Conservation (phyloP, 2,113 vertebrate species). For the Amphilophus citrinellus region DNA sequence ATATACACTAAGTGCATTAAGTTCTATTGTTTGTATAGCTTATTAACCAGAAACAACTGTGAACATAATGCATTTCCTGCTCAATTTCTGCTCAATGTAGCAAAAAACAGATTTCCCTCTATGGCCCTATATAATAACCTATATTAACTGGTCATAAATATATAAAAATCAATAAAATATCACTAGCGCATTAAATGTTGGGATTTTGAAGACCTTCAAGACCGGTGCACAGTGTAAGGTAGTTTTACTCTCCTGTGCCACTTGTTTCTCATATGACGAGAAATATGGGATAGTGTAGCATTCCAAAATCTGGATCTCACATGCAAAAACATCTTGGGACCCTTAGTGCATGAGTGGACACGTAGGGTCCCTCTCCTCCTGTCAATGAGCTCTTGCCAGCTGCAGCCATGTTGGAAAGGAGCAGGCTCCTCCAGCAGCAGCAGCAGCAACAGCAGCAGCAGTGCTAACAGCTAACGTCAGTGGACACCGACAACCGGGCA, state of each 20-base stretch:
- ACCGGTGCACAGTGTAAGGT: neutral
- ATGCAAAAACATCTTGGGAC: neutral
- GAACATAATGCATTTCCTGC: neutral
- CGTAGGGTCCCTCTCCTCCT: slow-evolving; percentile 47
- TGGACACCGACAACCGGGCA: slow-evolving; percentile 72
- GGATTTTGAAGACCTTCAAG: neutral
- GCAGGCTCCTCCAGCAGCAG: slow-evolving; percentile 40
- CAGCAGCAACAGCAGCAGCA: slow-evolving; percentile 21
- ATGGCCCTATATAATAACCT: neutral
- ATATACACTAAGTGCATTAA: neutral
- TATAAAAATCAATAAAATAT: neutral
- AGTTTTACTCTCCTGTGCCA: neutral
- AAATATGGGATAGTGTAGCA: neutral
- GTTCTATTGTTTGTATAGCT: neutral
- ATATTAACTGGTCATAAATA: neutral
- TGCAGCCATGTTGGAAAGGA: slow-evolving; percentile 76
- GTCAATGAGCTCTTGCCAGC: slow-evolving; percentile 48
- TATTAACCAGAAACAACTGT: neutral
- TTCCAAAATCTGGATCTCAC: neutral
- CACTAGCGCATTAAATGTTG: fast-evolving
- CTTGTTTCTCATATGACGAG: neutral
- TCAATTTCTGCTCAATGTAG: neutral
- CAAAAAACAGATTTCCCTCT: neutral
- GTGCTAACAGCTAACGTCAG: slow-evolving; percentile 67
- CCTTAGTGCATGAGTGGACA: slow-evolving; percentile 22